A percentile compares a stretch with the other conserved stretches of the same genome.
These are phyloP conservation scores for Spatulosminthurus flaviceps DNA, from an alignment of 2,888 invertebrate genomes.

Conservation along the genomic window DNA sequence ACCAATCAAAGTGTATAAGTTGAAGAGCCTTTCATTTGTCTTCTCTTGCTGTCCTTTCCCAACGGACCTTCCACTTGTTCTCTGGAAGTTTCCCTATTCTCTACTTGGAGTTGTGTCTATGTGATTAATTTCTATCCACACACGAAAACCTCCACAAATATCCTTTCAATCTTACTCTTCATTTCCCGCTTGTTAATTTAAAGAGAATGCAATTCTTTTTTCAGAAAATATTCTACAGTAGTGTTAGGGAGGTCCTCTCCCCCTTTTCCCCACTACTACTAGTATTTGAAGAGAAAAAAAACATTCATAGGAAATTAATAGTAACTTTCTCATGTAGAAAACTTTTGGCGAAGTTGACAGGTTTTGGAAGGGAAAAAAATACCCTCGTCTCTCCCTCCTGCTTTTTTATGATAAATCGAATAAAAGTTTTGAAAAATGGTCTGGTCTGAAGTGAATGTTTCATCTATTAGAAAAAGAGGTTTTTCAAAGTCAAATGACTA, in stretches of 20 bases:
- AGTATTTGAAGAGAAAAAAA: too few species aligned
- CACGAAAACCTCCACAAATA: too few species aligned
- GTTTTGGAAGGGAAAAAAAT: background rate
- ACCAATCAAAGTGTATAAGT: conserved; percentile 45
- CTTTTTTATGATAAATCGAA: conserved; percentile 31
- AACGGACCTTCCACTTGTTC: conserved; percentile 31
- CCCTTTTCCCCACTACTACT: too few species aligned
- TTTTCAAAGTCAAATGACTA: conserved; percentile 37
- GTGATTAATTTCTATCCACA: too few species aligned
- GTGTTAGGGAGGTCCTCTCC: too few species aligned
- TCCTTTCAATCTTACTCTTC: too few species aligned
- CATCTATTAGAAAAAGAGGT: conserved; percentile 35
- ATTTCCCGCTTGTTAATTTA: too few species aligned
- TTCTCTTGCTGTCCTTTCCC: conserved; percentile 44
- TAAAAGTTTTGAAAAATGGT: conserved; percentile 36
- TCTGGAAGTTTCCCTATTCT: too few species aligned
- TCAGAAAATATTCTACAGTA: too few species aligned
- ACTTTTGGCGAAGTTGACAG: background rate
- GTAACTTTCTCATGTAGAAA: background rate
- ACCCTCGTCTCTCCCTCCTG: background rate
- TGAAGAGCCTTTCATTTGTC: conserved; percentile 46
- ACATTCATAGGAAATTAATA: too few species aligned
- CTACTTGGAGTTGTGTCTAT: too few species aligned
- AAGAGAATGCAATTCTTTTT: too few species aligned
- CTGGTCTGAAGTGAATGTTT: conserved; percentile 38